Evolutionary conservation across 2,113 vertebrate genomes (phyloP).

Genomic region (Neotragus moschatus): DNA sequence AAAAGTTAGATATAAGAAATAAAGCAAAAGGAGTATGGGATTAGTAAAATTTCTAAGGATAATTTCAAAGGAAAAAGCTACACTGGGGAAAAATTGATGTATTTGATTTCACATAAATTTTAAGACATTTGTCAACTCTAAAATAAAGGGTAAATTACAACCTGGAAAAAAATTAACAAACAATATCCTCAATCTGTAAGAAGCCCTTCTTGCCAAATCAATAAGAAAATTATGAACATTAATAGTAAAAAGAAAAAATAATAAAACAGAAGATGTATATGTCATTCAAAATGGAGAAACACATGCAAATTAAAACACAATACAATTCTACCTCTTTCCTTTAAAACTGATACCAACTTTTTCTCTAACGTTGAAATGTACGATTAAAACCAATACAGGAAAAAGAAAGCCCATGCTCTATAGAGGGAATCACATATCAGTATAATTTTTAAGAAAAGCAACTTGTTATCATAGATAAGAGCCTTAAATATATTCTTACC

Average conservation of each 20-base stretch:
- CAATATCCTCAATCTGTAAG: not conserved
- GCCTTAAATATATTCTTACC: not conserved
- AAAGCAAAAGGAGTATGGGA: not conserved
- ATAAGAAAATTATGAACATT: not conserved
- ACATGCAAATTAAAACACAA: not conserved
- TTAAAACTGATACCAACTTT: not conserved
- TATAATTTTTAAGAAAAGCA: not conserved
- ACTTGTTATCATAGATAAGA: not conserved
- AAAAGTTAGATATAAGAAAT: not conserved
- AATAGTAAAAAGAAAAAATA: not conserved
- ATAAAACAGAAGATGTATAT: not conserved
- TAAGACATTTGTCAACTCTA: not conserved
- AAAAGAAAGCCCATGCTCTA: not conserved
- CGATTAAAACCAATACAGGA: not conserved
- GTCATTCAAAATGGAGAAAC: not conserved
- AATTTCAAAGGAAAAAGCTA: conserved; percentile 17
- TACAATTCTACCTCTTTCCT: not conserved
- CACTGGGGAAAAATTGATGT: not conserved
- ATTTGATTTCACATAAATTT: conserved; percentile 19
- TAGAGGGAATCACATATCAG: not conserved
- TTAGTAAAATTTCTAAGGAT: not conserved
- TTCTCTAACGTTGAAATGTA: not conserved
- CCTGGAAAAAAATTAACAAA: not conserved
- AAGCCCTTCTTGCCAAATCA: not conserved
- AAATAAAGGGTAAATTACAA: not conserved